phyloP scores from a whole-genome alignment of 2,888 invertebrate species.

The Lepetodrilus schrolli region DNA sequence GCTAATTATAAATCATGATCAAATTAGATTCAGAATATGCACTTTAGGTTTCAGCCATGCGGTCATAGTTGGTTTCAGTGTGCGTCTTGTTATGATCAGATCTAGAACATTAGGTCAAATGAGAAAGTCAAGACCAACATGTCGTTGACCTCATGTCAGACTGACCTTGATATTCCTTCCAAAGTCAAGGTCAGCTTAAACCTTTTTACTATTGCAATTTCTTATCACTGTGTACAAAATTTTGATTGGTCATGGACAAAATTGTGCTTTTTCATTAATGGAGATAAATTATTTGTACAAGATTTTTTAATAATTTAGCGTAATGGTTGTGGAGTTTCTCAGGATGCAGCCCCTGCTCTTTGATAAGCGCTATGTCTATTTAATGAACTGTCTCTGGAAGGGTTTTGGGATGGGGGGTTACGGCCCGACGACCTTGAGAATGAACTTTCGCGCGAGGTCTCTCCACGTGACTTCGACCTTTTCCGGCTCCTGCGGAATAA shows the following conservation, averaged over 20 bases:
- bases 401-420: slow-evolving; percentile 55
- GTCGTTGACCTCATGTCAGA: too few species aligned
- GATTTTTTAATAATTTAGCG: slow-evolving; percentile 2
- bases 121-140: too few species aligned
- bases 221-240: background rate
- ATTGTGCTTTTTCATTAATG: background rate
- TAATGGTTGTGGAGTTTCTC: slow-evolving; percentile 9
- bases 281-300: background rate
- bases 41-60: too few species aligned
- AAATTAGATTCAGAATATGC: too few species aligned
- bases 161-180: background rate
- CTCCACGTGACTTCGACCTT: slow-evolving; percentile 54
- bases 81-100: too few species aligned
- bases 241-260: background rate
- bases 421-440: slow-evolving; percentile 61
- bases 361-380: slow-evolving; percentile 41
- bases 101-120: too few species aligned
- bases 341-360: slow-evolving; percentile 44
- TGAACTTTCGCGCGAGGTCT: slow-evolving; percentile 67
- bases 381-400: slow-evolving; percentile 64
- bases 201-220: too few species aligned
- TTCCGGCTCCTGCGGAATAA: slow-evolving; percentile 65
- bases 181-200: background rate
- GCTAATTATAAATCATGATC: too few species aligned
- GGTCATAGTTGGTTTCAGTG: too few species aligned